Conservation (phyloP, 2,888 invertebrate genomes). For the Acleris emargana region DNA sequence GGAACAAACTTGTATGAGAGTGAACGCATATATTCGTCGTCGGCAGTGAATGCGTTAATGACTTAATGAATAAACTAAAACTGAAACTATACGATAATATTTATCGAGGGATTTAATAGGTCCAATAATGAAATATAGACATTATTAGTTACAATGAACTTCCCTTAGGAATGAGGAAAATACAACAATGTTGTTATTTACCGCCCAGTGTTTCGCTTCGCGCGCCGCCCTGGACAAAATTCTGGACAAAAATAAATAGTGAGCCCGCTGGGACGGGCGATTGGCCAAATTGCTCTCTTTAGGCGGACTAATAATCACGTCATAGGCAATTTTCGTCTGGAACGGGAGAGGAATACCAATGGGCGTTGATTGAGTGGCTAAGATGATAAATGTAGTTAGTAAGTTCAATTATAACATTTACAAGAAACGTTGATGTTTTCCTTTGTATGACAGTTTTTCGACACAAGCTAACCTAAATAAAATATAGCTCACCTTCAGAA, state of each 20-base stretch:
- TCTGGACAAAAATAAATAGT: slow-evolving; percentile 42
- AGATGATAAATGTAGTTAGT: neutral
- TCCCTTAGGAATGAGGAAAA: neutral
- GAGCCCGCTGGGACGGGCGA: slow-evolving; percentile 56
- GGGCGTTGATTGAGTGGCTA: slow-evolving; percentile 28
- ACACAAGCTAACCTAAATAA: no score
- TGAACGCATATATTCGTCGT: no score
- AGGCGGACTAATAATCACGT: slow-evolving; percentile 37
- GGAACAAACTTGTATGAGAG: no score
- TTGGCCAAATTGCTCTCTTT: slow-evolving; percentile 39
- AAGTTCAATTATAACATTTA: neutral
- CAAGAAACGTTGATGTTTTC: no score
- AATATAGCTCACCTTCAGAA: no score
- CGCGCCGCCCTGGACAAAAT: slow-evolving; percentile 33
- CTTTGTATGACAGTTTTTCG: no score
- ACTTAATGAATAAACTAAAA: no score
- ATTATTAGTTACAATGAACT: no score
- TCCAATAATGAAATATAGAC: no score
- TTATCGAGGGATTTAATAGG: no score
- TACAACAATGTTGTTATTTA: slow-evolving; percentile 17
- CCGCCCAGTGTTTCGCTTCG: slow-evolving; percentile 27
- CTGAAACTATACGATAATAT: no score
- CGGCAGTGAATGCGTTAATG: no score
- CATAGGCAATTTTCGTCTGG: slow-evolving; percentile 36
- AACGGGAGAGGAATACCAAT: slow-evolving; percentile 35